These are phyloP conservation scores for Prenolepis imparis DNA, from an alignment of 2,888 invertebrate genomes.

Conservation along the genomic window DNA sequence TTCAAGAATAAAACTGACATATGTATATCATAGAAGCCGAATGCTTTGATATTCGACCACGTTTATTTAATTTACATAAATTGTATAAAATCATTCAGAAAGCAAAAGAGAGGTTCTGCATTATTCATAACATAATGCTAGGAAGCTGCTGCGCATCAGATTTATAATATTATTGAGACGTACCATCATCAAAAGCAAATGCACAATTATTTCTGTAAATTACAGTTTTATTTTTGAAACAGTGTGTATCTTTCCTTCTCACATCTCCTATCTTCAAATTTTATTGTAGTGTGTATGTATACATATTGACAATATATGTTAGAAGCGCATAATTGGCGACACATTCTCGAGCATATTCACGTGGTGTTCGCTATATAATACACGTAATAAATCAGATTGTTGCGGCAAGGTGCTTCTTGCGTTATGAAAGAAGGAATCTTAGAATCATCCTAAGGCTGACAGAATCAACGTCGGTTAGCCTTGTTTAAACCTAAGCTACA, in stretches of 20 bases:
- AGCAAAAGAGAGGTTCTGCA: too few species aligned
- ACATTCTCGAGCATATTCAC: slow-evolving; percentile 3
- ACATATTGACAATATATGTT: slow-evolving; percentile 6
- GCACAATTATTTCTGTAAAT: slow-evolving; percentile 41
- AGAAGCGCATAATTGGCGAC: slow-evolving; percentile 4
- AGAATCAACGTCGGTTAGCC: neutral
- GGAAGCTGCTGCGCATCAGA: neutral
- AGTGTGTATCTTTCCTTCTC: neutral
- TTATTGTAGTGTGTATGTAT: neutral
- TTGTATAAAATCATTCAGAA: slow-evolving; percentile 22
- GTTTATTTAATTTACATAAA: slow-evolving; percentile 32
- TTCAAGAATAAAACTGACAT: neutral
- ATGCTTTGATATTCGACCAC: neutral
- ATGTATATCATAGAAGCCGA: neutral
- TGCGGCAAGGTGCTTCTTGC: neutral
- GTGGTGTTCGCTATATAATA: neutral
- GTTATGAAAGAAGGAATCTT: neutral
- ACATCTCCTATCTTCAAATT: neutral
- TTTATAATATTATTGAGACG: slow-evolving; percentile 32
- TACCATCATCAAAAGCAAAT: slow-evolving; percentile 46
- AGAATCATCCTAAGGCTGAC: neutral
- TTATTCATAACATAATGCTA: slow-evolving; percentile 33
- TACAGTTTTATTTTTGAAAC: neutral
- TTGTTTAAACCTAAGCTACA: slow-evolving; percentile 12
- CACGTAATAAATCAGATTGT: neutral